Evolutionary conservation across 2,113 vertebrate genomes (phyloP).

Genomic region (Burhinus oedicnemus): DNA sequence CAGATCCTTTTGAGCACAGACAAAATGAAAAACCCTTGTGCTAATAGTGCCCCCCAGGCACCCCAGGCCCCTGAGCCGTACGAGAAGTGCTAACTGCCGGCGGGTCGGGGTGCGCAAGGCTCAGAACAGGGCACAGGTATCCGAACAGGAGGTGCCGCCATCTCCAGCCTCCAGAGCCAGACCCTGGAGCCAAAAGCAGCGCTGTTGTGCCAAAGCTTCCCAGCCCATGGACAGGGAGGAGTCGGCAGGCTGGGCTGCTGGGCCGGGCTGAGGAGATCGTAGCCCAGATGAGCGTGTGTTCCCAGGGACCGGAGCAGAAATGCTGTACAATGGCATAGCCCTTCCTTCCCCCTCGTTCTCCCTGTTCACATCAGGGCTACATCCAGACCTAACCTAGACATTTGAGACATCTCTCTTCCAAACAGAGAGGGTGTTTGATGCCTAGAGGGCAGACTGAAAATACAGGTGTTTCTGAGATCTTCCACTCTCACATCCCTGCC

Average conservation of each 20-base stretch:
- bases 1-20: background rate
- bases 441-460: background rate
- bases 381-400: background rate
- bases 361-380: background rate
- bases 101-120: fast-evolving
- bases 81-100: background rate
- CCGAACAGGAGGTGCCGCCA: background rate
- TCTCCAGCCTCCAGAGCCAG: background rate
- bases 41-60: fast-evolving
- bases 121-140: background rate
- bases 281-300: fast-evolving
- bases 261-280: background rate
- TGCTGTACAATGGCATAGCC: background rate
- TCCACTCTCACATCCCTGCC: background rate
- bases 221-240: background rate
- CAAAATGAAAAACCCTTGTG: background rate
- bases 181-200: background rate
- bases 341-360: background rate
- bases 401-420: background rate
- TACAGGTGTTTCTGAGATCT: background rate
- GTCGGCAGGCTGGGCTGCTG: background rate
- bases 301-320: background rate
- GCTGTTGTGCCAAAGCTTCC: background rate
- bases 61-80: fast-evolving
- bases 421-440: background rate